Conservation (phyloP, 2,797 vertebrate genomes). For the Hyperoplus lanceolatus region DNA sequence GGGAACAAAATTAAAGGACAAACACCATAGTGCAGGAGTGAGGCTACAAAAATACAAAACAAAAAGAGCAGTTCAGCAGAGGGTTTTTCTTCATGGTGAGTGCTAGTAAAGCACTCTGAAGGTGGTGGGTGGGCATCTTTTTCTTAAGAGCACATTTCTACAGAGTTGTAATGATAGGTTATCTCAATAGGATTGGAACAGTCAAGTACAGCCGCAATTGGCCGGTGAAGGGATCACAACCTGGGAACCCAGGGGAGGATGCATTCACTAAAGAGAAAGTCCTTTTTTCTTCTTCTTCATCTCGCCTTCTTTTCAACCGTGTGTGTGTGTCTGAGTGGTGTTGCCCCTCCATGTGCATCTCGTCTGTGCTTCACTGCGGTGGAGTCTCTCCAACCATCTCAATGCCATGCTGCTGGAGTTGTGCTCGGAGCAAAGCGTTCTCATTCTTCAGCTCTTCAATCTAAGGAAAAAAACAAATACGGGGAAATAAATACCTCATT, state of each 20-base stretch:
- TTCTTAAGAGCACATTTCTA: conserved; percentile 63
- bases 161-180: conserved; percentile 59
- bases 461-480: conserved; percentile 68
- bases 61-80: conserved; percentile 61
- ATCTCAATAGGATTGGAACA: conserved; percentile 69
- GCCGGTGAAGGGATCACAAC: conserved; percentile 55
- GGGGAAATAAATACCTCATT: conserved; percentile 28
- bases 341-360: conserved; percentile 27
- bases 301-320: conserved; percentile 28
- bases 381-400: conserved; percentile 85
- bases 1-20: conserved; percentile 49
- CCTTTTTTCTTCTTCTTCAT: conserved; percentile 21
- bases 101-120: conserved; percentile 57
- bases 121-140: conserved; percentile 57
- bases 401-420: conserved; percentile 91
- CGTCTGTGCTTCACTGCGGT: conserved; percentile 80
- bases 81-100: conserved; percentile 43
- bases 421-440: conserved; percentile 89
- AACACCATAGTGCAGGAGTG: conserved; percentile 67
- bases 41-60: conserved; percentile 76
- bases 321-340: conserved; percentile 46
- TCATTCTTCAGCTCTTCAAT: conserved; percentile 93
- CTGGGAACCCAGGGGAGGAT: conserved; percentile 61
- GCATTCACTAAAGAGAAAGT: conserved; percentile 62
- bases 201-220: conserved; percentile 68